A percentile compares a stretch with the other conserved stretches of the same genome.
Evolutionary conservation across 2,797 vertebrate species (phyloP).

Genomic region (Falco concolor): DNA sequence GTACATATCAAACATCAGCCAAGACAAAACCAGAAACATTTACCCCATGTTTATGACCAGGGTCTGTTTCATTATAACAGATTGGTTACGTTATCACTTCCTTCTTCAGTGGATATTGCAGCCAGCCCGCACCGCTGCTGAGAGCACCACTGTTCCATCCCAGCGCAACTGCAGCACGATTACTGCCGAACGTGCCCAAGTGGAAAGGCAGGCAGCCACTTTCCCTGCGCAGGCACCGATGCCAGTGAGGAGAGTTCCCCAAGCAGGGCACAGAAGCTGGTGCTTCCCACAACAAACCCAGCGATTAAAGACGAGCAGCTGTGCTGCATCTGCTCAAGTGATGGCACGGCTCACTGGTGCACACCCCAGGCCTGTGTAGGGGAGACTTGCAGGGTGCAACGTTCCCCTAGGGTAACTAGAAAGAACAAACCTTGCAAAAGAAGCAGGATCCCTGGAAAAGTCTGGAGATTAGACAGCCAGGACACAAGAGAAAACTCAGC

Average conservation of each 20-base stretch:
- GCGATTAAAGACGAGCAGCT: accelerated
- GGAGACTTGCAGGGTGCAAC: accelerated
- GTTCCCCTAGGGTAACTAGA: too few species aligned
- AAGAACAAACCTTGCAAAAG: background rate
- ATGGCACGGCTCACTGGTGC: accelerated
- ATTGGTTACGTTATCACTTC: accelerated
- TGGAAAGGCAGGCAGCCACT: too few species aligned
- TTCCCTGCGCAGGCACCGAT: background rate
- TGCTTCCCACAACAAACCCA: background rate
- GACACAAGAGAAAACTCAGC: background rate
- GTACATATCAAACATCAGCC: background rate
- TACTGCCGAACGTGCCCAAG: too few species aligned
- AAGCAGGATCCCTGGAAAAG: background rate
- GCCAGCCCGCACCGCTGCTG: background rate
- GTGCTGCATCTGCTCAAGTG: accelerated
- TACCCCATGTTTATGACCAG: background rate
- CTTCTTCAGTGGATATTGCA: background rate
- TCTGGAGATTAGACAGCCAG: background rate
- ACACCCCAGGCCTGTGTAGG: accelerated
- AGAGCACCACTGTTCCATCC: background rate
- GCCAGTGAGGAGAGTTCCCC: accelerated
- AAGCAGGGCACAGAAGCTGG: too few species aligned
- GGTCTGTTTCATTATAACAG: background rate
- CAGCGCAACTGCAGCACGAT: background rate
- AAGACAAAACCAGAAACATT: background rate